Conservation (phyloP, 2,888 invertebrate species). For the Lamellibrachia columna region DNA sequence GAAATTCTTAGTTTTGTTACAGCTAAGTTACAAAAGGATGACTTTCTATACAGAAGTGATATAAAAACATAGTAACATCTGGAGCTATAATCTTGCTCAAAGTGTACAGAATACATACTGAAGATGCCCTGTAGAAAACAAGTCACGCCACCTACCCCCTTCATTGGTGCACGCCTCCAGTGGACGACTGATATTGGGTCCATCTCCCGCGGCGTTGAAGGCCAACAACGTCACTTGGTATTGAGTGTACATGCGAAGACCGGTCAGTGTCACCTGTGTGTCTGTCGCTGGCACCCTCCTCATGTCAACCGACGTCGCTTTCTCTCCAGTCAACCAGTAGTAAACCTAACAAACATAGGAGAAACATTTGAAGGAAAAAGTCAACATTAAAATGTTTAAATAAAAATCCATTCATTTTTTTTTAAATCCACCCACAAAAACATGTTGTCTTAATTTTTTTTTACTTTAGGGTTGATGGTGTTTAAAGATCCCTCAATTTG, state of each 20-base stretch:
- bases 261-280: conserved; percentile 74
- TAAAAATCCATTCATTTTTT: too few species aligned
- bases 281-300: conserved; percentile 71
- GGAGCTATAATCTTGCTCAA: too few species aligned
- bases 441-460: too few species aligned
- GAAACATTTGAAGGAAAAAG: conserved; percentile 76
- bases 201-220: conserved; percentile 97
- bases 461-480: too few species aligned
- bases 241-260: conserved; percentile 89
- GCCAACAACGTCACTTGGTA: conserved; percentile 91
- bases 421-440: too few species aligned
- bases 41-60: too few species aligned
- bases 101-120: not conserved
- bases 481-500: too few species aligned
- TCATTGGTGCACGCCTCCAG: conserved; percentile 82
- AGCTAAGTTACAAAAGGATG: too few species aligned
- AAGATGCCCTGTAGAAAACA: not conserved
- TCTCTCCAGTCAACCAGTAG: conserved; percentile 16
- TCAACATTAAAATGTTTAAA: not conserved
- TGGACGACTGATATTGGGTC: conserved; percentile 78
- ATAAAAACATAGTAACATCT: too few species aligned
- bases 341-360: conserved; percentile 69
- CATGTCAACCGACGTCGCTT: not conserved
- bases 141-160: conserved; percentile 60
- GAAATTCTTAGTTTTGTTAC: too few species aligned